Percentiles rank a stretch among this genome's conserved stretches.
phyloP scores from a whole-genome alignment of 2,113 vertebrate species.

The Apaloderma vittatum region DNA sequence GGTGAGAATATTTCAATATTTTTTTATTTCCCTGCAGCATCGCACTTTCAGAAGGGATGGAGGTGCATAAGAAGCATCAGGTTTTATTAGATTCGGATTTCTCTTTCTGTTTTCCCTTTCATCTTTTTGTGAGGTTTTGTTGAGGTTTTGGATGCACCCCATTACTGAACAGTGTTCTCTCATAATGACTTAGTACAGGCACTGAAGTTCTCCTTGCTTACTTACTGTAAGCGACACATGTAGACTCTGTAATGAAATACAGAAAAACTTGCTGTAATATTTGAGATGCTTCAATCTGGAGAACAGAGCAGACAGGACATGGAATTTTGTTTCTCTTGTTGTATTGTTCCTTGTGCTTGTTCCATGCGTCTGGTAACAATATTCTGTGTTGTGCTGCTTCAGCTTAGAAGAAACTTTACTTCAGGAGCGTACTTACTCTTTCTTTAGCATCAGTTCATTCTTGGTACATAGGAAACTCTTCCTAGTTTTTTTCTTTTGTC shows the following conservation, averaged over 20 bases:
- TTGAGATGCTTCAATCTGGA: conserved; percentile 15
- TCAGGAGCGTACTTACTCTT: conserved; percentile 23
- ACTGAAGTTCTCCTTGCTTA: neutral
- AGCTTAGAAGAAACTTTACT: conserved; percentile 41
- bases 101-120: neutral
- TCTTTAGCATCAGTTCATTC: conserved; percentile 25
- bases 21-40: neutral
- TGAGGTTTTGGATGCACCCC: neutral
- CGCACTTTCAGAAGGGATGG: neutral
- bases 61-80: neutral
- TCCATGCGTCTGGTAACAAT: neutral
- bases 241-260: neutral
- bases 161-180: neutral
- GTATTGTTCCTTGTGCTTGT: conserved; percentile 1
- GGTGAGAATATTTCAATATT: neutral
- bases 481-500: conserved; percentile 24
- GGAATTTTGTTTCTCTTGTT: conserved; percentile 37
- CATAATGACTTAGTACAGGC: neutral
- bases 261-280: neutral
- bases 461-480: neutral
- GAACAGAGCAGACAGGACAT: neutral
- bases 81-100: neutral
- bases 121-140: neutral
- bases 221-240: neutral
- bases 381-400: neutral